These are phyloP conservation scores for Pheosia gnoma DNA, from an alignment of 2,888 invertebrate genomes.

Conservation along the genomic window DNA sequence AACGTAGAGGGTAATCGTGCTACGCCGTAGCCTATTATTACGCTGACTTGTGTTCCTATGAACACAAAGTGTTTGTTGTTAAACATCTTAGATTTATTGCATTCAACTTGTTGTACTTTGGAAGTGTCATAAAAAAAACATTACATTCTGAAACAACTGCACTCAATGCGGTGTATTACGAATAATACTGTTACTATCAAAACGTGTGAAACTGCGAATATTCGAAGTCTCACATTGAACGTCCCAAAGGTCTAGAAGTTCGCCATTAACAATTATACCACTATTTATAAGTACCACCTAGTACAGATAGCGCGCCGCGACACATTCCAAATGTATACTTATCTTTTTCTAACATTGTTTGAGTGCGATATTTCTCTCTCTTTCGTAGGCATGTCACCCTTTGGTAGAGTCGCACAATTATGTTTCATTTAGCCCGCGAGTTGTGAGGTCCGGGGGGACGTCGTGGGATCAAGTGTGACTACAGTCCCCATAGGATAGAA, in stretches of 20 bases:
- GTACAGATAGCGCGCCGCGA: conserved; percentile 17
- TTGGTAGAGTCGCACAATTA: conserved; percentile 63
- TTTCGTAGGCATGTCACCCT: conserved; percentile 42
- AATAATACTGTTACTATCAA: conserved; percentile 4
- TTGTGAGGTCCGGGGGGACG: conserved; percentile 66
- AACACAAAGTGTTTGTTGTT: conserved; percentile 12
- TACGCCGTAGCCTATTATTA: conserved; percentile 22
- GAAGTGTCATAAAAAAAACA: background rate
- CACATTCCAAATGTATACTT: conserved; percentile 14
- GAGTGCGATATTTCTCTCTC: conserved; percentile 29
- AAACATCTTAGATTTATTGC: background rate
- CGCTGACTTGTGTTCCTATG: conserved; percentile 15
- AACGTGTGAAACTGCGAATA: conserved; percentile 51
- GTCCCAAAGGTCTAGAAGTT: conserved; percentile 57
- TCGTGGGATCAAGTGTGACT: conserved; percentile 67
- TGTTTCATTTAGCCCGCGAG: conserved; percentile 78
- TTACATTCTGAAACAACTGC: background rate
- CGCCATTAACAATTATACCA: conserved; percentile 41
- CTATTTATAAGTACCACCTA: conserved; percentile 28
- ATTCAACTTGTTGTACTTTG: background rate
- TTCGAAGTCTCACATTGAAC: conserved; percentile 58
- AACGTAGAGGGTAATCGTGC: conserved; percentile 40
- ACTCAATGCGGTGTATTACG: too few relatives aligned
- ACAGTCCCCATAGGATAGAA: conserved; percentile 57
- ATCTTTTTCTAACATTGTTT: conserved; percentile 31